These are phyloP conservation scores for Drosophila cognata DNA, from an alignment of 2,888 invertebrate species.

Conservation along the genomic window DNA sequence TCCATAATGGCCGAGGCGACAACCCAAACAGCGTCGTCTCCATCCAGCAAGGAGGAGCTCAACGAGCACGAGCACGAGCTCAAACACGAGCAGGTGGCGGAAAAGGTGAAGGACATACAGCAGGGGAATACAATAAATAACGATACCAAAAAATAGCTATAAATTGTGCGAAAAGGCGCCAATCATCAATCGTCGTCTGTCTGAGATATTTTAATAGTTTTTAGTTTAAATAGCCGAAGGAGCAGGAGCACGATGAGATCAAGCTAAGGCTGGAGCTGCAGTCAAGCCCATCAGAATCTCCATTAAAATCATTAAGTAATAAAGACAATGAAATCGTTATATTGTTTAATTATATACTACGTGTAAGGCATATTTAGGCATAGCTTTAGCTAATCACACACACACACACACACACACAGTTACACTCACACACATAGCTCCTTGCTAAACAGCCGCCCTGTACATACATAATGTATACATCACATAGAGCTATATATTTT, in stretches of 20 bases:
- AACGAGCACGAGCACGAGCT: neutral
- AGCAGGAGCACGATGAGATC: constrained; percentile 2
- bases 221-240: constrained; percentile 9
- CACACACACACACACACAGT: constrained; percentile 13
- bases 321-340: constrained; percentile 54
- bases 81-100: neutral
- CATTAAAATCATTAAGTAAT: constrained; percentile 33
- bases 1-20: constrained; percentile 27
- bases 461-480: constrained; percentile 7
- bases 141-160: constrained; percentile 71
- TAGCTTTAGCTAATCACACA: constrained; percentile 58
- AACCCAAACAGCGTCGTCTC: constrained; percentile 28
- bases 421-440: neutral
- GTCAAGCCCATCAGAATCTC: constrained; percentile 38
- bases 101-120: neutral
- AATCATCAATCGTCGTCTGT: constrained; percentile 26
- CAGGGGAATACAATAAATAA: constrained; percentile 36
- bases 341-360: constrained; percentile 38
- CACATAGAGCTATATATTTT: constrained; percentile 2
- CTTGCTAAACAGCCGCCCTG: neutral
- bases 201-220: constrained; percentile 40
- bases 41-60: constrained; percentile 4
- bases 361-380: constrained; percentile 66
- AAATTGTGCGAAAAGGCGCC: constrained; percentile 26
- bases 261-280: neutral